Base-by-base conservation (phyloP, 2,888 invertebrate genomes). In the Chouioia cunea region DNA sequence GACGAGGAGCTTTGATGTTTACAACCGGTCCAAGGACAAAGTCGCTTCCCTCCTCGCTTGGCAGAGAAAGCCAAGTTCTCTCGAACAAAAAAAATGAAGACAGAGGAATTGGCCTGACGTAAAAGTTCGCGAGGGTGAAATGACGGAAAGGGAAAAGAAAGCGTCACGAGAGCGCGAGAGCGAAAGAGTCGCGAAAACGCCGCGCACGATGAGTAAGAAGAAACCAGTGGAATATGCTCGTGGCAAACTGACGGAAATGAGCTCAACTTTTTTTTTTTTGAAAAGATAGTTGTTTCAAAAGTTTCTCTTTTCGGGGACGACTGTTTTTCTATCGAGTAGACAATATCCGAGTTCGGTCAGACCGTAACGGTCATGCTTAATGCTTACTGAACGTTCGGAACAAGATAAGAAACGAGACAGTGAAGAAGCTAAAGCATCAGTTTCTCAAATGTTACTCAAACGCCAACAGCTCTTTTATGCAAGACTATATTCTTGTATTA, bases 1-100 rank as follows among this genome's bases (percentile, higher is more conserved):
- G 52, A 65, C 52, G 64, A 60, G 50, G 52, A 69, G 64, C 75
- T 76, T 76, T 73, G 73, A 75, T 73, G 74, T 76, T 73, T 65
- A 65, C 71, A 65, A 74, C 67, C 67, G 70, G 71, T 67, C 70
- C 71, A 56, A 70, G 68, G 75, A 75, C 74, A 73, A 73, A 75
- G 71, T 73, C 65, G 15, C 47, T 12, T 47, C 47, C 16, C 47
- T 16, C 64, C 18, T 36, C 23, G 23, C 10, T 14, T 14, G 2
- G n/a, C 12, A 14, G 57, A 18, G 14, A 18, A 20, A 60, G 36
- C 12, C 47, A 23, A 56, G 27, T 48, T 54, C 54, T 54, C 48
- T 16, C 15, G 54, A 22, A 48, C 18, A 48, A 58, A 12, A 16
- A 18, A 54, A 57, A 56, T 63, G 63, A 50, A 59, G 27, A 36